Base-by-base conservation (phyloP, 2,113 vertebrate genomes). In the Scalopus aquaticus region DNA sequence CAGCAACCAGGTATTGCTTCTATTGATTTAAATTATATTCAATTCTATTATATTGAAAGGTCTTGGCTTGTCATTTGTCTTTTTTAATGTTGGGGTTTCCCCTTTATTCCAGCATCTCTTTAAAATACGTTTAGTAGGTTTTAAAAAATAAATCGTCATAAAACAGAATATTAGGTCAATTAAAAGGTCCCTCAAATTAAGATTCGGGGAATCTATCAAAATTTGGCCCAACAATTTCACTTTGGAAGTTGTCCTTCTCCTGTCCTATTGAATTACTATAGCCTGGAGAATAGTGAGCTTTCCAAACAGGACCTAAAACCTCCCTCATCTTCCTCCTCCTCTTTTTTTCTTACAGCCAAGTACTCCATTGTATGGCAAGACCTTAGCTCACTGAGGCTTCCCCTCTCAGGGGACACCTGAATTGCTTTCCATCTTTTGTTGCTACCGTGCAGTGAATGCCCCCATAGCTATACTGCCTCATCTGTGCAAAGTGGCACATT, bases 121-220 rank as follows among this genome's bases (percentile, higher is more conserved):
- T 24, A 82, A 62, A 78, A 83, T 65, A 79, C 32, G 74, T 60
- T 12, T 73, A 51, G 56, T 80, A 76, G 24, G 37, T 92, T 72
- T 26, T 30, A 10, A 85, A 78, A 88, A 86, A 46, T 28, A 64
- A 67, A 58, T 72, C 1, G 6, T 16, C 89, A 3, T 83, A 86
- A 89, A 85, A 44, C 24, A 81, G 83, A 88, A 42, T 70, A 90
- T 44, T 46, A 86, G 60, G 62, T 65, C 32, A 60, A 67, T 87
- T 35, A 60, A 90, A 83, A 94, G 6, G 1, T 72, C 88, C 91
- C 92, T 83, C 30, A 82, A 73, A 62, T 15, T 49, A 54, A 51
- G 80, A 17, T 51, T 51, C 17, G 49, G 49, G 49, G 49, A 51
- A 20, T 56, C 54, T 20, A 56, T 22, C 54, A 56, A 22, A 56